A percentile compares a stretch with the other conserved stretches of the same genome.
Conservation (phyloP, 2,113 vertebrate genomes). For the Myxocyprinus asiaticus region DNA sequence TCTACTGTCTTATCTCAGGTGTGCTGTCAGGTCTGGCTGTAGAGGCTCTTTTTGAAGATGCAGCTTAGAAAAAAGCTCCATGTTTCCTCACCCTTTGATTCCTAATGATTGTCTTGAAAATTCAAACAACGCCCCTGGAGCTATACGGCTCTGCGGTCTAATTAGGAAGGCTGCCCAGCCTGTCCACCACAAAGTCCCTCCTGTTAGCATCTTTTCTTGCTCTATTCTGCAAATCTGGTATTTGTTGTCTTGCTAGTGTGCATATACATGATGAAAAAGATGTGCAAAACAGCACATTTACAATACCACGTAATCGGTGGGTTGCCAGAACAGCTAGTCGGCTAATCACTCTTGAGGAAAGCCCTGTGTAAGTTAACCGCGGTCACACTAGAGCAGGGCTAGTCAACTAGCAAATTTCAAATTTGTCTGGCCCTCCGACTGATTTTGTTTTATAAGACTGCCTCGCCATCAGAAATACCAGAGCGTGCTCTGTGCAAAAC, state of each 20-base stretch:
- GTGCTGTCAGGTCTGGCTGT: slow-evolving; percentile 36
- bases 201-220: neutral
- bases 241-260: neutral
- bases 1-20: slow-evolving; percentile 34
- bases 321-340: too few relatives aligned
- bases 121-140: slow-evolving; percentile 32
- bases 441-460: too few relatives aligned
- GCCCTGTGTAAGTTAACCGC: too few relatives aligned
- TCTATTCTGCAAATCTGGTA: neutral
- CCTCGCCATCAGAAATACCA: too few relatives aligned
- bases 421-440: too few relatives aligned
- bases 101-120: slow-evolving; percentile 46
- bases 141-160: slow-evolving; percentile 37
- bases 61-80: slow-evolving; percentile 43
- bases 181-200: neutral
- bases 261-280: neutral
- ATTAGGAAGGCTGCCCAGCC: slow-evolving; percentile 32
- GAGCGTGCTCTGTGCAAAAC: too few relatives aligned
- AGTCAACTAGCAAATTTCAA: too few relatives aligned
- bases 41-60: slow-evolving; percentile 47
- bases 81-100: slow-evolving; percentile 49
- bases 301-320: too few relatives aligned
- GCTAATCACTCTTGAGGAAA: too few relatives aligned
- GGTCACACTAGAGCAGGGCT: too few relatives aligned
- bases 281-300: neutral